phyloP scores from a whole-genome alignment of 2,888 invertebrate genomes.

The Drepanosiphum platanoidis region DNA sequence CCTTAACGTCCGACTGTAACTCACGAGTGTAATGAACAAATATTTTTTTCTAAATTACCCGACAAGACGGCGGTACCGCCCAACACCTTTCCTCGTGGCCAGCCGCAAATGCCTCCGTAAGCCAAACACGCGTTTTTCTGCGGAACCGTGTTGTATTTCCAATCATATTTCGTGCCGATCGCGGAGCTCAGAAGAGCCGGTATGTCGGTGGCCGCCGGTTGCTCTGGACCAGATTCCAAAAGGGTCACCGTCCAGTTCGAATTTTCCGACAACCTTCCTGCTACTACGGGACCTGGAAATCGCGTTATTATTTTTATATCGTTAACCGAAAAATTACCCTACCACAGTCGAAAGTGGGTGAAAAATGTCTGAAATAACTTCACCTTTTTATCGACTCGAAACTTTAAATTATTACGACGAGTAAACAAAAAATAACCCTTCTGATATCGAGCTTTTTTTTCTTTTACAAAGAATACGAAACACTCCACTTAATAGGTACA shows the following conservation, averaged over 20 bases:
- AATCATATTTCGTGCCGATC: slow-evolving; percentile 68
- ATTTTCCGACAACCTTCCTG: slow-evolving; percentile 69
- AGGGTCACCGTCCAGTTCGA: slow-evolving; percentile 67
- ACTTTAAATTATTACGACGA: too few relatives aligned
- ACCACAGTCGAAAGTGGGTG: too few relatives aligned
- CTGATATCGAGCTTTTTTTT: too few relatives aligned
- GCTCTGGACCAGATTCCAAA: slow-evolving; percentile 69
- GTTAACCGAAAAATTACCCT: neutral
- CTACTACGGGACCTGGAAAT: slow-evolving; percentile 69
- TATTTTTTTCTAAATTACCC: slow-evolving; percentile 63
- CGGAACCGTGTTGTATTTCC: slow-evolving; percentile 70
- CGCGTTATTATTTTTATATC: neutral
- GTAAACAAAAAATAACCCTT: too few relatives aligned
- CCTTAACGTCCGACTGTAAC: too few relatives aligned
- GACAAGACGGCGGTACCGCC: slow-evolving; percentile 65
- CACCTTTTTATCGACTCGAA: too few relatives aligned
- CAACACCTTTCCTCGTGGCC: slow-evolving; percentile 69
- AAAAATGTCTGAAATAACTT: too few relatives aligned
- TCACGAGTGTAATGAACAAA: too few relatives aligned
- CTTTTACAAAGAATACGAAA: too few relatives aligned
- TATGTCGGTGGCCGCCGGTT: slow-evolving; percentile 68
- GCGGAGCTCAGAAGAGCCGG: slow-evolving; percentile 68
- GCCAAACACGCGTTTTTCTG: slow-evolving; percentile 66
- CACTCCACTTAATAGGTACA: too few relatives aligned
- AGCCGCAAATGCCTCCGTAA: slow-evolving; percentile 67